Percentiles rank a stretch among this genome's conserved stretches.
These are phyloP conservation scores for Xestia rhomboidea DNA, from an alignment of 2,888 invertebrate species.

Conservation along the genomic window DNA sequence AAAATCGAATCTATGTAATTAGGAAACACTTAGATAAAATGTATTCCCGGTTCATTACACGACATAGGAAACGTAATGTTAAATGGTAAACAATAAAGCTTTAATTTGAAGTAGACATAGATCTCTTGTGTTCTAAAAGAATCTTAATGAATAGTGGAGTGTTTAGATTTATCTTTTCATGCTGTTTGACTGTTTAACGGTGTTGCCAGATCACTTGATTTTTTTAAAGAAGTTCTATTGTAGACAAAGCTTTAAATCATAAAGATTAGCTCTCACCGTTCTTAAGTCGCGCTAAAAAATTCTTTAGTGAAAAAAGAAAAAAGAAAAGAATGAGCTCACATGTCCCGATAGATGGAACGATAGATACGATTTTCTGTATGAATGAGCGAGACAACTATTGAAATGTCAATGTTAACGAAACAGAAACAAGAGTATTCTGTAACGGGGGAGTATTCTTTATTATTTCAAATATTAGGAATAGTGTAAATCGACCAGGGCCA, in stretches of 20 bases:
- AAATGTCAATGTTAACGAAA: not conserved
- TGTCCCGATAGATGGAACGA: not conserved
- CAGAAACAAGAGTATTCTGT: not conserved
- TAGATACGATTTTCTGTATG: not conserved
- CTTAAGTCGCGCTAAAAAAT: not conserved
- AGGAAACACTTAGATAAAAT: constrained; percentile 82
- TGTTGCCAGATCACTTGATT: constrained; percentile 51
- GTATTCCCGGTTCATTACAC: constrained; percentile 78
- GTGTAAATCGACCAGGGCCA: not conserved
- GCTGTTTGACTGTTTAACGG: constrained; percentile 57
- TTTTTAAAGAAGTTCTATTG: not conserved
- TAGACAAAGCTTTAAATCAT: not conserved
- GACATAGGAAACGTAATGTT: constrained; percentile 77
- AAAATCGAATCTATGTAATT: constrained; percentile 67
- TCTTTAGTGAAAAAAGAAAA: not conserved
- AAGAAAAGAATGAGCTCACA: not conserved
- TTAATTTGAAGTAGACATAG: constrained; percentile 89
- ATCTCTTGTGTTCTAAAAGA: constrained; percentile 85
- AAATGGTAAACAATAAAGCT: constrained; percentile 89
- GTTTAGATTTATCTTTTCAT: constrained; percentile 54
- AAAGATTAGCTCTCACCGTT: not conserved
- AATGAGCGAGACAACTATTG: not conserved
- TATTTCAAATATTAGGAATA: not conserved
- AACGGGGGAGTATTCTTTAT: not conserved
- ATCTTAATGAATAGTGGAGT: constrained; percentile 77